Base-by-base conservation (phyloP, 2,888 invertebrate genomes). In the Camptogramma bilineatum region DNA sequence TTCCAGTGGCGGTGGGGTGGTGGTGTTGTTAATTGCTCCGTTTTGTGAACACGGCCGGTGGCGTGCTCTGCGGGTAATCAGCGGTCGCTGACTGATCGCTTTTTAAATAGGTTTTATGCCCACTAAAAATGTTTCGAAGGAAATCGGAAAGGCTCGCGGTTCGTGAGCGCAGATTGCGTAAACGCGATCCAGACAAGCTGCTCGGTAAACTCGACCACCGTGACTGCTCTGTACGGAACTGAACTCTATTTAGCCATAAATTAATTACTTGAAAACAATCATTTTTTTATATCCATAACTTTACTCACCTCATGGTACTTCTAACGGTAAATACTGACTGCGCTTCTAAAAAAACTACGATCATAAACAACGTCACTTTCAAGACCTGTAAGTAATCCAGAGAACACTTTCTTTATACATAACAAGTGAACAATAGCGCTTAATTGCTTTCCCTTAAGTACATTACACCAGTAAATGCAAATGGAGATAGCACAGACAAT, bases 71-170 rank as follows among this genome's bases (percentile, higher is more conserved):
- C 81, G 82, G 84, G 91, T 88, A 93, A 93, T 93, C 93, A 92
- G 86, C 91, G 85, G 75, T 82, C 87, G 73, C 90, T 92, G 93
- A 93, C 91, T 93, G 92, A 93, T 93, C 91, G 92, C 93, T 91
- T 93, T 93, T 93, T 93, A 93, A 93, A 92, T 92, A 92, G 92
- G 91, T 91, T 92, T 91, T 91, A 91, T 91, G 86, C 87, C 85
- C 82, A 87, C 89, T 89, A 89, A 91, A 91, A 93, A 90, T 88
- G 83, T 85, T 88, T 86, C 82, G 74, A 83, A 86, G 86, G 87
- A 89, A 90, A 89, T 88, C 87, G 85, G 86, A 82, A 85, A 88
- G 72, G 48, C 62, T 50, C 55, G 64, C 62, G 34, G 84, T 84
- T 84, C 82, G 81, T 84, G 55, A 56, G 62, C 55, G 85, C 77